phyloP scores from a whole-genome alignment of 2,113 vertebrate species.

The Hippopotamus amphibius region DNA sequence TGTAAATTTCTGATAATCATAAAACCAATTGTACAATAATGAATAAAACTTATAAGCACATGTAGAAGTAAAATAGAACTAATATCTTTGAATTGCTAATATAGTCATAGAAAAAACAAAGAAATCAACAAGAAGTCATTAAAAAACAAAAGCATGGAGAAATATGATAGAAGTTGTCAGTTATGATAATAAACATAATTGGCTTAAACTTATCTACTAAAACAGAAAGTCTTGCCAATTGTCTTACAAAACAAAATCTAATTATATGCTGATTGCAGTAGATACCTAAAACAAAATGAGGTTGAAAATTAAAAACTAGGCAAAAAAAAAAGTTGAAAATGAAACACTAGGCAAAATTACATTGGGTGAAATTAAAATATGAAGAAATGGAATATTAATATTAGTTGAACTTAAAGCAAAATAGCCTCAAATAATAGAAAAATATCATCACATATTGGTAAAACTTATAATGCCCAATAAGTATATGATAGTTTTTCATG shows the following conservation, averaged over 20 bases:
- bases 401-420: neutral
- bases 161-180: slow-evolving; percentile 55
- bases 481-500: neutral
- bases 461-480: neutral
- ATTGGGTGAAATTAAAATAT: neutral
- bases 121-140: neutral
- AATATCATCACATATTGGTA: neutral
- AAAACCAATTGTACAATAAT: neutral
- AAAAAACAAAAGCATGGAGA: slow-evolving; percentile 53
- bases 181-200: slow-evolving; percentile 64
- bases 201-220: slow-evolving; percentile 64
- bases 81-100: neutral
- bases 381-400: neutral
- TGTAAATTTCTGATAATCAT: neutral
- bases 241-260: slow-evolving; percentile 53
- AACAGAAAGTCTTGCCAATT: slow-evolving; percentile 47
- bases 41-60: neutral
- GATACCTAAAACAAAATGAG: neutral
- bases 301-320: slow-evolving; percentile 29
- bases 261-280: slow-evolving; percentile 46
- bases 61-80: neutral
- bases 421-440: neutral
- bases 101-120: neutral
- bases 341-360: neutral
- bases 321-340: neutral